Evolutionary conservation across 2,113 vertebrate genomes (phyloP).

Genomic region (Shinisaurus crocodilurus): DNA sequence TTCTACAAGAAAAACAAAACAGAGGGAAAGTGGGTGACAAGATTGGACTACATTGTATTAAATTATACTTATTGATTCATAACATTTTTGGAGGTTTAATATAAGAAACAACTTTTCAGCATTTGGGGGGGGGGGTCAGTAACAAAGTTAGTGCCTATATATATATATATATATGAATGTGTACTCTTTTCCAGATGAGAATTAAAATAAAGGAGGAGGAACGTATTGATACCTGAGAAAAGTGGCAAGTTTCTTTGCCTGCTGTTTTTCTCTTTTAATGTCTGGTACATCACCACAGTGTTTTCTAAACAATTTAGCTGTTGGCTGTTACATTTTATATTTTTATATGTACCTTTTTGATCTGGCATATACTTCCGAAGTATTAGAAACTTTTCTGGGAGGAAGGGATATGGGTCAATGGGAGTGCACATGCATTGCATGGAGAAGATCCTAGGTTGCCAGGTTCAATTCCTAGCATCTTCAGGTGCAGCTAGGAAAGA

Average conservation of each 20-base stretch:
- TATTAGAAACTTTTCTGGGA: not conserved
- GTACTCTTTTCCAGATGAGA: not conserved
- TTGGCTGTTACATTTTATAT: slow-evolving; percentile 3
- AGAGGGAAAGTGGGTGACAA: not conserved
- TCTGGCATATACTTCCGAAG: not conserved
- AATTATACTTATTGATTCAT: not conserved
- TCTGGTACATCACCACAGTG: not conserved
- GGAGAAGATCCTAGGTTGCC: not conserved
- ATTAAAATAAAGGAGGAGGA: not conserved
- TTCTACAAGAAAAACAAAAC: not conserved
- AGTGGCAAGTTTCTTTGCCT: not conserved
- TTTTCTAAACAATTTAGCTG: not conserved
- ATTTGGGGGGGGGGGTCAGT: not conserved
- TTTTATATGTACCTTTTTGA: slow-evolving; percentile 5
- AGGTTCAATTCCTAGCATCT: not conserved
- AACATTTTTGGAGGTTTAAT: not conserved
- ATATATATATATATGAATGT: not conserved
- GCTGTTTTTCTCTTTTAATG: not conserved
- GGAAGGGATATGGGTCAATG: not conserved
- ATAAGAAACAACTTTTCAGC: not conserved
- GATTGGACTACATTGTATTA: not conserved
- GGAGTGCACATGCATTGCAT: not conserved
- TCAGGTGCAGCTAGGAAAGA: not conserved
- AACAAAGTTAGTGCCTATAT: not conserved
- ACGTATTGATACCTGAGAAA: not conserved